Percentiles rank a stretch among this genome's conserved stretches.
Evolutionary conservation across 2,113 vertebrate species (phyloP).

Genomic region (Sminthopsis crassicaudata): DNA sequence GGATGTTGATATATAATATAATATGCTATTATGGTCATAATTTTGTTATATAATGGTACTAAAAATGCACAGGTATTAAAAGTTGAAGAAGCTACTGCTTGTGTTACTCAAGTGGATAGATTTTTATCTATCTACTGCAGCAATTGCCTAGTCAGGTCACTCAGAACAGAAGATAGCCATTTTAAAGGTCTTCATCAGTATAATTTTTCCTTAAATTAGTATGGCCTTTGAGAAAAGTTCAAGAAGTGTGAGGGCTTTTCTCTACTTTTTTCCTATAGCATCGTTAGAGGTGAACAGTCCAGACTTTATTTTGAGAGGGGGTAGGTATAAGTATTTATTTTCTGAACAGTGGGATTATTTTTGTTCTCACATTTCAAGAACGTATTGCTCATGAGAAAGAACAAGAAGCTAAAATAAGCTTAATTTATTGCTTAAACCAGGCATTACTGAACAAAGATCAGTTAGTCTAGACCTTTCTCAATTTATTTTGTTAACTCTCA

Average conservation of each 20-base stretch:
- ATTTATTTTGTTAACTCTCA: slow-evolving; percentile 43
- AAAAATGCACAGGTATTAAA: slow-evolving; percentile 41
- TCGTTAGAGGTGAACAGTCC: slow-evolving; percentile 8
- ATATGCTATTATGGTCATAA: slow-evolving; percentile 40
- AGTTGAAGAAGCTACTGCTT: slow-evolving; percentile 46
- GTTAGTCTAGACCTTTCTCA: slow-evolving; percentile 39
- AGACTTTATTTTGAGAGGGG: slow-evolving; percentile 18
- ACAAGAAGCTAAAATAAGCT: slow-evolving; percentile 57
- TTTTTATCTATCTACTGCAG: slow-evolving; percentile 34
- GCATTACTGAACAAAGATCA: slow-evolving; percentile 18
- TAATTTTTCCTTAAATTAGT: slow-evolving; percentile 24
- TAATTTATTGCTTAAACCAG: slow-evolving; percentile 51
- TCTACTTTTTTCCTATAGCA: background rate
- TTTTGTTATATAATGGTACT: slow-evolving; percentile 62
- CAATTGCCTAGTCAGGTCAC: slow-evolving; percentile 35
- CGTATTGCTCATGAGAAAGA: slow-evolving; percentile 30
- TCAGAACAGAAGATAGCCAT: slow-evolving; percentile 36
- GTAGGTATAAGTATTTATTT: slow-evolving; percentile 38
- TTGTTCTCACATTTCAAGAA: slow-evolving; percentile 32
- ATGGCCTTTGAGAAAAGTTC: slow-evolving; percentile 1
- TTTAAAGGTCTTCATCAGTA: background rate
- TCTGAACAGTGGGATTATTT: slow-evolving; percentile 51
- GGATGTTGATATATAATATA: slow-evolving; percentile 54
- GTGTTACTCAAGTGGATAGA: slow-evolving; percentile 34
- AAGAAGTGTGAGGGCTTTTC: background rate